These are phyloP conservation scores for Eupithecia pulchellata DNA, from an alignment of 2,888 invertebrate species.

Conservation along the genomic window DNA sequence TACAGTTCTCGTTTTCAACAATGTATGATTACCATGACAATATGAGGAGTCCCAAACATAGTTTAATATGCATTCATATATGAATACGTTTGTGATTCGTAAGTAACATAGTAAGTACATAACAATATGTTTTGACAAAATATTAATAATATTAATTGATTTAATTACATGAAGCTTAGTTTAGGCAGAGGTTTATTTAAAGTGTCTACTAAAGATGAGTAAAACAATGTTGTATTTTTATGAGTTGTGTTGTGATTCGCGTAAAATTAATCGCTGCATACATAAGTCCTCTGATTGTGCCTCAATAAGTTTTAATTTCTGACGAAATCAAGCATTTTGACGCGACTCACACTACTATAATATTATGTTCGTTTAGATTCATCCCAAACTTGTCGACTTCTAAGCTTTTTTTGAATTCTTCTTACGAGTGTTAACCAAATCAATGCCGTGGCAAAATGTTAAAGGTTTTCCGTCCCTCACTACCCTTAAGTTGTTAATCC, in stretches of 20 bases:
- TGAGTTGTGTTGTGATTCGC: too few relatives aligned
- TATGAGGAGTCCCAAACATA: slow-evolving; percentile 36
- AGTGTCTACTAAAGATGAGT: too few relatives aligned
- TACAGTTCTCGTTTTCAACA: slow-evolving; percentile 42
- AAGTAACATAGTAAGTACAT: neutral
- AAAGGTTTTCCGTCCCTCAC: neutral
- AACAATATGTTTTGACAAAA: slow-evolving; percentile 45
- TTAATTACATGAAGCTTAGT: neutral
- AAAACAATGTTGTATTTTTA: too few relatives aligned
- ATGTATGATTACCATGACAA: slow-evolving; percentile 57
- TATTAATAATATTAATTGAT: slow-evolving; percentile 25
- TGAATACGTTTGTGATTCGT: slow-evolving; percentile 3
- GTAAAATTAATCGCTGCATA: neutral
- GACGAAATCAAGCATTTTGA: too few relatives aligned
- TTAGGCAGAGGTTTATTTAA: too few relatives aligned
- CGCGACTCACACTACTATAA: neutral
- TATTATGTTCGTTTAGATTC: neutral
- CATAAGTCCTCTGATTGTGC: neutral
- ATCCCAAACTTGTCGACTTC: neutral
- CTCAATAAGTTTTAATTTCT: neutral
- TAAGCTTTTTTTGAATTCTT: neutral
- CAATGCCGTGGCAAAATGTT: neutral
- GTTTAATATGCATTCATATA: too few relatives aligned
- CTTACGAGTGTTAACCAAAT: neutral
- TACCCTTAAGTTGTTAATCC: slow-evolving; percentile 14